Base-by-base conservation (phyloP, 2,797 vertebrate genomes). In the Coranthus polyacanthus region DNA sequence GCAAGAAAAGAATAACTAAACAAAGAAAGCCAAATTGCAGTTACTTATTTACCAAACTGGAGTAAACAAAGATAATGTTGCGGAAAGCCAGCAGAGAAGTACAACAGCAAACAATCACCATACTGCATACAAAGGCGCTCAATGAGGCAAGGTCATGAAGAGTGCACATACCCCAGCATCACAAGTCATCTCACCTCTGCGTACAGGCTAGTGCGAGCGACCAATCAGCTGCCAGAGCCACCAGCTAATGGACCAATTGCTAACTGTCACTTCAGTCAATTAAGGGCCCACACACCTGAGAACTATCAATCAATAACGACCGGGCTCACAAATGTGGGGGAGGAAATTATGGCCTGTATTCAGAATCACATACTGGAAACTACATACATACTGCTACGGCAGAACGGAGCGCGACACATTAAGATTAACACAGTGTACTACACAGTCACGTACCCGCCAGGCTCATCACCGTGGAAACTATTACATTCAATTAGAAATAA, bases 231-330 rank as follows among this genome's bases (percentile, higher is more conserved):
- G 26, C 59, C 51, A 45, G 22, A 20, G 56, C 52, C 53, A 52
- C 54, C 15, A 57, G 77, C 83, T 44, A 78, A 67, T 67, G 24
- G 34, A 47, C 45, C 64, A 64, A 70, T 80, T 63, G 43, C 11
- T 42, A 57, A 22, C 56, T 53, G 37, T 68, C 56, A 66, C 24
- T 49, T 6, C 9, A 26, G 57, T 79, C 47, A 74, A 65, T 61
- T 66, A 74, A 49, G 41, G 18, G 43, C 20, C 22, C 21, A 22
- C 52, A 49, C 52, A 75, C 16, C 50, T 70, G 57, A 55, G 60
- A 49, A 46, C 67, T 22, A 32, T 66, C 63, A 57, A 60, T 78
- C 67, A 56, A 42, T 72, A 77, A 69, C 72, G n/a, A 69, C 24
- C 53, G n/a, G 55, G 26, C 36, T 55, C 21, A 45, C 34, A 47